Percentiles rank a stretch among this genome's conserved stretches.
These are phyloP conservation scores for Gasteruption jaculator DNA, from an alignment of 2,888 invertebrate genomes.

Conservation along the genomic window DNA sequence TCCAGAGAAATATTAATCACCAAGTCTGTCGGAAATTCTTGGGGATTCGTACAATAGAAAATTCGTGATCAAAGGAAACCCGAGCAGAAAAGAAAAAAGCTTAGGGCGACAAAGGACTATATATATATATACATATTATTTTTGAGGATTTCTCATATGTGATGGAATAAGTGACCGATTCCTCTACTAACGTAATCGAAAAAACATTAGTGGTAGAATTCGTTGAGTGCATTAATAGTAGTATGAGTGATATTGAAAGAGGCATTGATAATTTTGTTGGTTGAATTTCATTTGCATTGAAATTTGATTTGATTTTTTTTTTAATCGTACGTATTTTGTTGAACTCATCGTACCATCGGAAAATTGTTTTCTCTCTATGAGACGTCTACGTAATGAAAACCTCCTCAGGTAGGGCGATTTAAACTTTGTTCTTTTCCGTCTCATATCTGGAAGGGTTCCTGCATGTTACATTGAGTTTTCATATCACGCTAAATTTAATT, in stretches of 20 bases:
- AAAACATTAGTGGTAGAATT: too few relatives aligned
- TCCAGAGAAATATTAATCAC: too few relatives aligned
- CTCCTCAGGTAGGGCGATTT: slow-evolving; percentile 42
- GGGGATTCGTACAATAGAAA: neutral
- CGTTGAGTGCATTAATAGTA: too few relatives aligned
- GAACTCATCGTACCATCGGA: slow-evolving; percentile 40
- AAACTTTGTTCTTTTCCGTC: slow-evolving; percentile 48
- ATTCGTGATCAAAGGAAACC: slow-evolving; percentile 12
- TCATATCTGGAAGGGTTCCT: slow-evolving; percentile 40
- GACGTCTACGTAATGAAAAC: slow-evolving; percentile 43
- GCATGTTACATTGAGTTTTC: slow-evolving; percentile 17
- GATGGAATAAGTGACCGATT: slow-evolving; percentile 7
- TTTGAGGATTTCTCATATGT: slow-evolving; percentile 28
- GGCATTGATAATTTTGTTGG: slow-evolving; percentile 25
- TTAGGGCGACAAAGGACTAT: too few relatives aligned
- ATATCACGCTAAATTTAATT: slow-evolving; percentile 12
- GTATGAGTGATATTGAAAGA: too few relatives aligned
- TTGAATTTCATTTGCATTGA: slow-evolving; percentile 14
- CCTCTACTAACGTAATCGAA: too few relatives aligned
- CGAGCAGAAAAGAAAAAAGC: slow-evolving; percentile 34
- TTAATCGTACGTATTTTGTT: slow-evolving; percentile 17
- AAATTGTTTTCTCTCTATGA: slow-evolving; percentile 44
- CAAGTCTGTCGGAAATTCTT: too few relatives aligned
- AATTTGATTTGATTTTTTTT: slow-evolving; percentile 14
- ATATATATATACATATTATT: too few relatives aligned